Evolutionary conservation across 2,113 vertebrate genomes (phyloP), one percentile per base, ranked within the genome.

Genomic region (Colaptes auratus): DNA sequence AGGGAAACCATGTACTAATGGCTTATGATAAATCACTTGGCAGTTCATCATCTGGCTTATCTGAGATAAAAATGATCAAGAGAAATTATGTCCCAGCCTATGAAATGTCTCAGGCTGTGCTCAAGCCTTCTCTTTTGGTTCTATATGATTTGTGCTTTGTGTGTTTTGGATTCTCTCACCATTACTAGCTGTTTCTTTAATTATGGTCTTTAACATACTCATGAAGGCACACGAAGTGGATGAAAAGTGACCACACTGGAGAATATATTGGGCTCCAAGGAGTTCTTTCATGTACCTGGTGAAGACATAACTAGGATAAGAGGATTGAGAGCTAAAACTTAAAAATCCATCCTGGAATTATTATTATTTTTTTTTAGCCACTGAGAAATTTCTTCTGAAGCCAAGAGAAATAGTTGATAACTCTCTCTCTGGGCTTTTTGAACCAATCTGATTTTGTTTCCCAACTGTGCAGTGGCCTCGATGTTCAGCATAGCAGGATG

Each of bases 1-100:
- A 74, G 33, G 8, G 15, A 85, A 88, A 66, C 3, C n/a, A 55
- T 2, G 3, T 85, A 52, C 21, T 69, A 92, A 61, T 0, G 1
- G 9, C 25, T 73, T 61, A 48, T 67, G 63, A 91, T 80, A 88
- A 89, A 94, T 73, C n/a, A 77, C 64, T 71, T 86, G 55, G 55
- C 33, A 89, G 55, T 89, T 95, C 2, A 0, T 96, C 84, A 79
- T 82, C 85, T 86, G 91, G 56, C 7, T 89, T 83, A 72, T 92
- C 92, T 90, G 71, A 87, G 72, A 86, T 86, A 93, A 95, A 95
- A 94, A 93, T 20, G 59, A 91, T 67, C 58, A 65, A 89, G 35
- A 82, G 23, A 31, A 94, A 89, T 94, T 92, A 77, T 48, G 11
- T 80, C 10, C 36, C 52, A 81, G 64, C 39, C 86, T 88, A 82